A percentile compares a stretch with the other conserved stretches of the same genome.
These are phyloP conservation scores for Stenichneumon culpator DNA, from an alignment of 2,888 invertebrate species.

Conservation along the genomic window DNA sequence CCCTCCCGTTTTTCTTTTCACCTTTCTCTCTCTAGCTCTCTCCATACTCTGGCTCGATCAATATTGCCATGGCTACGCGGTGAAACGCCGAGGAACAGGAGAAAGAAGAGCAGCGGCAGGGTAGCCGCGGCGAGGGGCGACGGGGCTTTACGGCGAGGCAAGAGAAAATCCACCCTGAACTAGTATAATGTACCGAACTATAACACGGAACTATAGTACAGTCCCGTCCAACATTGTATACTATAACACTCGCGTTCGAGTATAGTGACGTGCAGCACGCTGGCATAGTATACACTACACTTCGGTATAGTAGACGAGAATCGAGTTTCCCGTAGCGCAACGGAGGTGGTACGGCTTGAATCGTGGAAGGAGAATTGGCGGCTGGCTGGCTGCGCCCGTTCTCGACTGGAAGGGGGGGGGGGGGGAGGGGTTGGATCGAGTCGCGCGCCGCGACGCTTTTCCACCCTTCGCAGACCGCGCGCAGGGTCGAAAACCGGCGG, in stretches of 20 bases:
- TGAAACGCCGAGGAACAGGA: constrained; percentile 73
- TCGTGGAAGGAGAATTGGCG: constrained; percentile 64
- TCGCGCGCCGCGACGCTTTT: constrained; percentile 13
- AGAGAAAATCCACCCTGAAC: constrained; percentile 46
- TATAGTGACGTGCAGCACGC: constrained; percentile 5
- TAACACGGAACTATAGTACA: not conserved
- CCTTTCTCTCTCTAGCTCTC: constrained; percentile 23
- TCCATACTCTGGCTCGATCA: constrained; percentile 75
- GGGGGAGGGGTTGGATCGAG: constrained; percentile 7
- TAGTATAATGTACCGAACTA: constrained; percentile 10
- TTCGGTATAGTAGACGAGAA: constrained; percentile 7
- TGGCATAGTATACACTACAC: not conserved
- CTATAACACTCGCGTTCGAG: not conserved
- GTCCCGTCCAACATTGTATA: constrained; percentile 1
- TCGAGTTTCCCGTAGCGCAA: not conserved
- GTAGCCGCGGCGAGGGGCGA: constrained; percentile 49
- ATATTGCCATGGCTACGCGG: constrained; percentile 83
- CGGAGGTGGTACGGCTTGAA: constrained; percentile 22
- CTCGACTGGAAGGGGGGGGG: constrained; percentile 13
- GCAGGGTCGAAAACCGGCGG: not conserved
- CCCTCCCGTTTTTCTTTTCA: too few species aligned
- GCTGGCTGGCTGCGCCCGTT: constrained; percentile 71
- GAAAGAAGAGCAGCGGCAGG: constrained; percentile 47
- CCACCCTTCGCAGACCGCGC: constrained; percentile 22
- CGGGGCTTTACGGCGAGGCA: not conserved